Evolutionary conservation across 1,140 invertebrate genomes (phyloP).

Genomic region (Mercenaria mercenaria): DNA sequence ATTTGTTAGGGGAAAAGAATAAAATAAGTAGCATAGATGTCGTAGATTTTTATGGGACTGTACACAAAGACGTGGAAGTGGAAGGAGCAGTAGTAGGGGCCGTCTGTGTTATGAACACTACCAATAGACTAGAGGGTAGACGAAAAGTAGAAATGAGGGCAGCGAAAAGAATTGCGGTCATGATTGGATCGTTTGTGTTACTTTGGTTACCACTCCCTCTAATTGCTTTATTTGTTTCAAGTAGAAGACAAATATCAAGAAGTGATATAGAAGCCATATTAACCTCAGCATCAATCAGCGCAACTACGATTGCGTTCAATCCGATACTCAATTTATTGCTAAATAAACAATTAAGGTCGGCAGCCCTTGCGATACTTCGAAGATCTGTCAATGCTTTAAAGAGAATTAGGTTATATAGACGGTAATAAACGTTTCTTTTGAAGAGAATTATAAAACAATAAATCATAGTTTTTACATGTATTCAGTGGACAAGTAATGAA

Average conservation of each 20-base stretch:
- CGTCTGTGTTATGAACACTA: constrained; percentile 72
- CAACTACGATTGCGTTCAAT: constrained; percentile 39
- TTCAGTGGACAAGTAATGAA: too few relatives aligned
- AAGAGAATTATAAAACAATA: too few relatives aligned
- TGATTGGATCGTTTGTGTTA: constrained; percentile 68
- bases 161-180: constrained; percentile 68
- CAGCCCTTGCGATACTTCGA: not conserved
- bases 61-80: constrained; percentile 52
- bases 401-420: not conserved
- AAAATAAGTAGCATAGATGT: constrained; percentile 50
- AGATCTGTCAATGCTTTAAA: not conserved
- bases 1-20: not conserved
- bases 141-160: constrained; percentile 70
- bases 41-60: constrained; percentile 72
- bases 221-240: constrained; percentile 23
- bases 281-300: constrained; percentile 22
- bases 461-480: too few relatives aligned
- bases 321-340: constrained; percentile 54
- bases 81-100: constrained; percentile 57
- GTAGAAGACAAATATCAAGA: not conserved
- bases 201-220: constrained; percentile 73
- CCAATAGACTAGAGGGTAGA: constrained; percentile 69
- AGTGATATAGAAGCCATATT: constrained; percentile 30
- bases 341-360: constrained; percentile 59
- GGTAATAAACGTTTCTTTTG: not conserved